Evolutionary conservation across 2,113 vertebrate species (phyloP).

Genomic region (Elephantulus edwardii): DNA sequence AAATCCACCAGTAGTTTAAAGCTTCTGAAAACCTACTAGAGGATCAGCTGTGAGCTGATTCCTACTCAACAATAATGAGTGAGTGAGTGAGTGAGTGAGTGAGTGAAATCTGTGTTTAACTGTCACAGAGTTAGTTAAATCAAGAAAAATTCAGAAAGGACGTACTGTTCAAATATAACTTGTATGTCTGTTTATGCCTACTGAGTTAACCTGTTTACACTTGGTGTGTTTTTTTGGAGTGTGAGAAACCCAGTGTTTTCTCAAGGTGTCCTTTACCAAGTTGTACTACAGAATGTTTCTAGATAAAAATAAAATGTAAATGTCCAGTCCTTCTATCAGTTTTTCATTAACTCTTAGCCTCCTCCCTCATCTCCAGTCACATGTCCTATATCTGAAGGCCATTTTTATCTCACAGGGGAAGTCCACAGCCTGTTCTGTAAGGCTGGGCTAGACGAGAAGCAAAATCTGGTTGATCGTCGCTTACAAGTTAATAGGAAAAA

Average conservation of each 20-base stretch:
- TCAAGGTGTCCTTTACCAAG: constrained; percentile 11
- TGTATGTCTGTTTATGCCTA: not conserved
- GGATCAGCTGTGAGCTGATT: too few species aligned
- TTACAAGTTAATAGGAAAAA: constrained; percentile 95
- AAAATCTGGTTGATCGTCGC: constrained; percentile 92
- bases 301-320: constrained; percentile 23
- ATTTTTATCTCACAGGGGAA: constrained; percentile 87
- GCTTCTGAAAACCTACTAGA: too few species aligned
- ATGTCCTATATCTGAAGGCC: constrained; percentile 52
- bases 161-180: constrained; percentile 30
- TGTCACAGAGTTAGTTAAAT: too few species aligned
- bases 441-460: constrained; percentile 92
- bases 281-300: constrained; percentile 3
- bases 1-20: too few species aligned
- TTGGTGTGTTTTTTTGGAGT: not conserved
- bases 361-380: not conserved
- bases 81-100: too few species aligned
- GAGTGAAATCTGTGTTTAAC: too few species aligned
- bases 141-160: constrained; percentile 20
- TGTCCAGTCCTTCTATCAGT: not conserved
- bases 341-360: not conserved
- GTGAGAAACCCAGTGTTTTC: not conserved
- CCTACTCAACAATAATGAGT: too few species aligned
- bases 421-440: constrained; percentile 88
- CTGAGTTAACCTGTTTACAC: not conserved